Evolutionary conservation across 1,140 invertebrate species (phyloP), one percentile per base, ranked within the genome.

Genomic region (Drosophila nannoptera): DNA sequence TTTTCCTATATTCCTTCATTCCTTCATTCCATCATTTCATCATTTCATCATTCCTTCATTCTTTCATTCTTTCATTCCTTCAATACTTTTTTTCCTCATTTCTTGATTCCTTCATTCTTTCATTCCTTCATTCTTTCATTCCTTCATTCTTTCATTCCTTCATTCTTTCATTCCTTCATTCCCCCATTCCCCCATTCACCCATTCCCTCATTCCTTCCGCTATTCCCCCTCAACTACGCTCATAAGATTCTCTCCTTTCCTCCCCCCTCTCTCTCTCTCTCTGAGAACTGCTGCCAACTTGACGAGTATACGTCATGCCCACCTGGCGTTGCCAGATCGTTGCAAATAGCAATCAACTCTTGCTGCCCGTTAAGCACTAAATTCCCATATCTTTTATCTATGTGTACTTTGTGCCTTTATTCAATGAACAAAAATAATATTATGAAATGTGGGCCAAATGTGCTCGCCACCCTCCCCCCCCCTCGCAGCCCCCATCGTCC

Each of bases 361-460:
- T 22, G 22, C 22, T 22, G 22, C 8, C 36, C 4, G 36, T 38
- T 38, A 38, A 38, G 36, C 22, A 22, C 22, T 38, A 45, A 45
- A 55, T 55, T 55, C 38, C 53, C 14, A 22, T 22, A 22, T 22
- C 31, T 66, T 36, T 52, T 59, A 52, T 59, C 42, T 43, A 22
- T 22, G 42, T 7, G 29, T 50, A 31, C 52, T 48, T 31, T 42
- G 35, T 5, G 22, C 29, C 43, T n/a, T 40, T 40, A 38, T 9
- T 53, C 48, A 40, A 54, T 74, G 66, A 59, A 73, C 75, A 73
- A 52, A 53, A 22, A 22, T 2, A 22, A 22, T 2, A 53, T 22
- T 38, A 12, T 67, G 70, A 60, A 71, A 78, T 78, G 76, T 78
- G 67, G 76, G 76, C 54, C 76, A 78, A 77, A 73, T 77, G 70